Percentiles rank a stretch among this genome's conserved stretches.
These are phyloP conservation scores for Macroglossus sobrinus DNA, from an alignment of 2,113 vertebrate species.

Conservation along the genomic window DNA sequence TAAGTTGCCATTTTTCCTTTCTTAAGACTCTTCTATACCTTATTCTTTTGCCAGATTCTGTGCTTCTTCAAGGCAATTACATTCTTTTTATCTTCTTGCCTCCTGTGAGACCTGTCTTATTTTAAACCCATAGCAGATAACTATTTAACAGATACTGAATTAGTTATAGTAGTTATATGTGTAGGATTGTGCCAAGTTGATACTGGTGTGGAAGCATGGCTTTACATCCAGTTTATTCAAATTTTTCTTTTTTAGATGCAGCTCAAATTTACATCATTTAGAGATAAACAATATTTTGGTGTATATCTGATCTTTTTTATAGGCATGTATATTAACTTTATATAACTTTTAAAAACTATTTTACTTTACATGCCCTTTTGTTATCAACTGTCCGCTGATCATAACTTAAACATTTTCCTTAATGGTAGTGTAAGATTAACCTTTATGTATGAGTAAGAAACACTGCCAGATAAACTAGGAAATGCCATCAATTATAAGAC, in stretches of 20 bases:
- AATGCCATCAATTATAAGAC: neutral
- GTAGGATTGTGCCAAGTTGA: neutral
- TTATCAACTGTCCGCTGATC: neutral
- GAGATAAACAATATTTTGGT: neutral
- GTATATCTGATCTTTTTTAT: neutral
- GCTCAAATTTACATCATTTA: neutral
- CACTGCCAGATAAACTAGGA: neutral
- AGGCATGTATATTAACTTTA: neutral
- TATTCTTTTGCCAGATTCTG: neutral
- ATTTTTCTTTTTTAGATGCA: neutral
- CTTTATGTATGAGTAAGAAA: neutral
- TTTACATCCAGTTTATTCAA: neutral
- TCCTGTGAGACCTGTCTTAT: neutral
- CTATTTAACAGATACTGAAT: neutral
- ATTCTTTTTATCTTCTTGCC: neutral
- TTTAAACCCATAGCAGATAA: constrained; percentile 20
- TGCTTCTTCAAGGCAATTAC: neutral
- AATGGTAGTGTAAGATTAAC: neutral
- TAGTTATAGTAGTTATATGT: neutral
- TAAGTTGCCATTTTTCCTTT: constrained; percentile 9
- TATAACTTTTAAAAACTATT: constrained; percentile 4
- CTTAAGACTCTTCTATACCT: neutral
- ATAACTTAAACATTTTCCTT: neutral
- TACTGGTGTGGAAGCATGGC: neutral
- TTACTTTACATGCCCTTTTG: neutral